Evolutionary conservation across 2,888 invertebrate genomes (phyloP), one percentile per base, ranked within the genome.

Genomic region (Lithophane ornitopus): DNA sequence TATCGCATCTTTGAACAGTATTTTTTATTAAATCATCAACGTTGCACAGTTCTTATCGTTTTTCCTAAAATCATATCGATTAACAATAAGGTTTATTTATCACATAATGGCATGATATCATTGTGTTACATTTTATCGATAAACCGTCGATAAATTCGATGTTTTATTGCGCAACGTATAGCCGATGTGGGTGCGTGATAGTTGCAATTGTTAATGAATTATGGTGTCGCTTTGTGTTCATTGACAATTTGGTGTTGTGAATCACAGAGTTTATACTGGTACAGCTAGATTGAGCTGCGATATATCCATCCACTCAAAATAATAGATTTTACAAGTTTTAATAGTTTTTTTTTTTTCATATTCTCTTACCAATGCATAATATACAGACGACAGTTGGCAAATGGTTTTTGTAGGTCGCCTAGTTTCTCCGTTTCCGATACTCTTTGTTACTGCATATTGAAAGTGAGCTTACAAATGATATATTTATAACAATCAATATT

Each of bases 11-110:
- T 52, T 59, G 4, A 69, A 70, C 22, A 19, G 8, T 76, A 70
- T 78, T 39, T 49, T 49, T 69, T 39, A 69, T 61, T 28, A 11
- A 61, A 65, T 62, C 12, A 19, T 46, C 16, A 68, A 41, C 41
- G 16, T 9, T 76, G 66, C 66, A 67, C 58, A 44, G 16, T 3
- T 44, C 14, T 82, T 85, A 82, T 82, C 81, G 44, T 39, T 61
- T 62, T 85, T 81, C 76, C 49, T 61, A 68, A 82, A 82, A 81
- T 56, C 77, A 58, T 74, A 73, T 63, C 70, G 76, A 83, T 80
- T 80, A 69, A 71, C 56, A 77, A 78, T 74, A 74, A 74, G 26
- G 61, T 70, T 77, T 68, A 52, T 71, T 77, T 76, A 78, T 80
- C 76, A 65, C 22, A 82, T 62, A 82, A 71, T 76, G 59, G 67